Base-by-base conservation (phyloP, 1,140 invertebrate genomes). In the Muscidifurax raptorellus region DNA sequence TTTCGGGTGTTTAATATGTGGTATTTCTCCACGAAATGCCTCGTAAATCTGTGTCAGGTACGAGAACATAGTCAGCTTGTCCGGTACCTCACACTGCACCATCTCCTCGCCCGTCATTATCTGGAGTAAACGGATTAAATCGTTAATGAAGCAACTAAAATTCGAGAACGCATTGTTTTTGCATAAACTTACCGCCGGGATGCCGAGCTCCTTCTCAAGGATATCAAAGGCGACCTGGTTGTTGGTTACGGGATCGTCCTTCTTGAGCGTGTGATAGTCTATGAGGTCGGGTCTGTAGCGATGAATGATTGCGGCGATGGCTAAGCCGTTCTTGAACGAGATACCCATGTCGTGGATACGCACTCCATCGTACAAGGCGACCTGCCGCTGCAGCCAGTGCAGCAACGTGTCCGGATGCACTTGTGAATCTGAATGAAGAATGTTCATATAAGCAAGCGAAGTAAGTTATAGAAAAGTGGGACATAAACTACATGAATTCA, bases 21-120 rank as follows among this genome's bases (percentile, higher is more conserved):
- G 97, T 88, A 97, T 97, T 93, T 97, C 96, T 84, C 96, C 96
- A 83, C 96, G 94, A 90, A 97, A 97, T 75, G 95, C 94, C 89
- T 98, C 96, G 90, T 97, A 98, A 86, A 98, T 95, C 94, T 97
- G 96, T n/a, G 97, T 96, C 67, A 98, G 92, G 90, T 98, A 98
- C 69, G 96, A 95, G 64, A 97, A 94, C 95, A 98, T 96, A 2
- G 94, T 93, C 40, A 96, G 93, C 88, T 96, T 96, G 90, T 98
- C 97, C 13, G 96, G 95, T 64, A 95, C 93, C 27, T 95, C 94
- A 86, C 95, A 94, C 67, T 95, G 94, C 4, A 95, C 94, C 93
- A 98, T 97, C 91, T 98, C 97, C 86, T 95, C 94, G n/a, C 95
- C 97, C 32, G 95, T 96, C 96, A 98, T 96, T 64, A 96, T 92